These are phyloP conservation scores for Thereva unica DNA, from an alignment of 2,888 invertebrate genomes.

Conservation along the genomic window DNA sequence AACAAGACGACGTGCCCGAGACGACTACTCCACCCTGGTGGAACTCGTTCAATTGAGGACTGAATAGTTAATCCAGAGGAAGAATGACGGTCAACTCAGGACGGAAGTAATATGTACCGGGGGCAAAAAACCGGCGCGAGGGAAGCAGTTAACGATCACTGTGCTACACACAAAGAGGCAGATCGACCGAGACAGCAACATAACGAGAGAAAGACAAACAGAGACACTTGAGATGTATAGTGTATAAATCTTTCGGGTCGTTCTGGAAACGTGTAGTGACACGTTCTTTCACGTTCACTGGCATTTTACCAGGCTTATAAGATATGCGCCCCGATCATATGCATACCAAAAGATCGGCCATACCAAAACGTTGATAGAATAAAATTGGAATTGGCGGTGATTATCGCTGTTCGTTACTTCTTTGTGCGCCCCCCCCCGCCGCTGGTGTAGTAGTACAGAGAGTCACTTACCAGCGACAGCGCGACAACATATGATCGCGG, in stretches of 20 bases:
- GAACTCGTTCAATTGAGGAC: not conserved
- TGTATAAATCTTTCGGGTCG: conserved; percentile 33
- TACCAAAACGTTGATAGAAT: no score
- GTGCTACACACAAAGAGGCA: not conserved
- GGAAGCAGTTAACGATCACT: no score
- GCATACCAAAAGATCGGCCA: not conserved
- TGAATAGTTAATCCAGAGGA: conserved; percentile 9
- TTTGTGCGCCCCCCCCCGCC: no score
- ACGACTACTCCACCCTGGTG: conserved; percentile 21
- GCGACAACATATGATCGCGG: no score
- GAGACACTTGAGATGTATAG: conserved; percentile 14
- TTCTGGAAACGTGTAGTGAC: conserved; percentile 38
- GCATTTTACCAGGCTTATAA: conserved; percentile 18
- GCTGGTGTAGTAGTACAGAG: no score
- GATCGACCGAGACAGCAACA: not conserved
- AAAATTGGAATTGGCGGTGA: no score
- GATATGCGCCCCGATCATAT: conserved; percentile 1
- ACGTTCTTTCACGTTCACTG: conserved; percentile 36
- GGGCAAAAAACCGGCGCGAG: not conserved
- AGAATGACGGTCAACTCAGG: conserved; percentile 15
- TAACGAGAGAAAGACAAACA: conserved; percentile 9
- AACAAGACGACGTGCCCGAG: not conserved
- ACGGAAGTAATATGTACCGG: conserved; percentile 14
- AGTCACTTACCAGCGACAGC: no score
- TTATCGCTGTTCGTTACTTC: no score